A percentile compares a stretch with the other conserved stretches of the same genome.
Conservation (phyloP, 2,113 vertebrate species). For the Aldabrachelys gigantea region DNA sequence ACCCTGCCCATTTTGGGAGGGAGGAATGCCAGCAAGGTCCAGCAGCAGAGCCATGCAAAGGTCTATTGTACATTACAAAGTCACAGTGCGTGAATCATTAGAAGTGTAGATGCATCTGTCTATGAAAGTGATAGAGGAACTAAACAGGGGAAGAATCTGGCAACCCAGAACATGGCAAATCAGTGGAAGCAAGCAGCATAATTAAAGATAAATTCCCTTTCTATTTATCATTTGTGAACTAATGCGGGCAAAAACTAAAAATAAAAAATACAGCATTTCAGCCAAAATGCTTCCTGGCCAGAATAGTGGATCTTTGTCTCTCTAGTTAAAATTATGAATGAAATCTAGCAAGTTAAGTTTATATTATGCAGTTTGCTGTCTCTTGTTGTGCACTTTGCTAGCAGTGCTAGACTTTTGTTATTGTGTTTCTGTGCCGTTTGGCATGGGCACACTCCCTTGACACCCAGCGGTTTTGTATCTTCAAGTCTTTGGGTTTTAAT, state of each 20-base stretch:
- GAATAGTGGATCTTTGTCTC: background rate
- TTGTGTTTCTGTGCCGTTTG: background rate
- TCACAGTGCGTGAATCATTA: background rate
- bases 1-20: background rate
- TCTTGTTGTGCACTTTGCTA: background rate
- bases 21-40: accelerated
- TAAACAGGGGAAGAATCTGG: slow-evolving; percentile 16
- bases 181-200: slow-evolving; percentile 29
- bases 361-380: background rate
- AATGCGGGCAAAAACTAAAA: slow-evolving; percentile 23
- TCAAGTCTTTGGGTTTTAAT: background rate
- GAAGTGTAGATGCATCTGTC: background rate
- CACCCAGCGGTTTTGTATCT: background rate
- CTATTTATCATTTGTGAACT: slow-evolving; percentile 61
- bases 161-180: background rate
- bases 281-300: slow-evolving; percentile 40
- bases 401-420: background rate
- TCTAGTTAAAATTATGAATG: background rate
- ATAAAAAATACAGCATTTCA: slow-evolving; percentile 38
- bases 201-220: slow-evolving; percentile 48
- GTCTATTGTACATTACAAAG: background rate
- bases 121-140: background rate
- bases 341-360: background rate
- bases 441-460: background rate
- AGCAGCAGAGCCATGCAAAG: background rate